phyloP scores from a whole-genome alignment of 2,797 vertebrate genomes.

The Petrocephalus schoutedeni region DNA sequence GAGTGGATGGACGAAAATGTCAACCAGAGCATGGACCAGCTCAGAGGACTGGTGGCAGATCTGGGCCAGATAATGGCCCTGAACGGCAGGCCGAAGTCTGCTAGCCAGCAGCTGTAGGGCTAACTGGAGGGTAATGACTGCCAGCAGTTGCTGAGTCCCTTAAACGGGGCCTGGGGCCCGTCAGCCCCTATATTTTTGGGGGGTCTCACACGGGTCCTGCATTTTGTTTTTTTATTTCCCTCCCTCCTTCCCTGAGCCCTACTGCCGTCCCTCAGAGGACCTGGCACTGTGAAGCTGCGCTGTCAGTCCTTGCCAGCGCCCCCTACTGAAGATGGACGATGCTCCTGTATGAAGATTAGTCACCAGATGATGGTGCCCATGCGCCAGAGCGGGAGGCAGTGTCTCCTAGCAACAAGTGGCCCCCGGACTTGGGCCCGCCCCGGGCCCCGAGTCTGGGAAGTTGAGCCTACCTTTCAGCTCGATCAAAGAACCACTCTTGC shows the following conservation, averaged over 20 bases:
- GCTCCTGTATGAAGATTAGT: background rate
- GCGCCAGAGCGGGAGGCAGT: background rate
- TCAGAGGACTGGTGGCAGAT: constrained; percentile 55
- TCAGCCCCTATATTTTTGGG: background rate
- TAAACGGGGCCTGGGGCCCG: background rate
- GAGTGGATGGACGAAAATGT: constrained; percentile 72
- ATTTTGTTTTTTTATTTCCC: background rate
- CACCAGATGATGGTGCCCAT: background rate
- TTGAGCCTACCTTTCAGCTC: background rate
- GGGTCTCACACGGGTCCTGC: background rate
- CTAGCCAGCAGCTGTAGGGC: background rate
- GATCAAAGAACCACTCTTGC: background rate
- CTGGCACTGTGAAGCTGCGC: background rate
- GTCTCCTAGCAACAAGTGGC: background rate
- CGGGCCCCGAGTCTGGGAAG: background rate
- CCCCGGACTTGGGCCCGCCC: background rate
- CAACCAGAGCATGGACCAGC: constrained; percentile 53
- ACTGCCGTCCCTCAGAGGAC: background rate
- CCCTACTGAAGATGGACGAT: background rate
- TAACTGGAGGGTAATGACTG: background rate
- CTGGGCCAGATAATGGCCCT: constrained; percentile 51
- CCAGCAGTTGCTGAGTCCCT: background rate
- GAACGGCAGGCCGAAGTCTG: constrained; percentile 50
- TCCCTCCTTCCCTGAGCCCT: background rate
- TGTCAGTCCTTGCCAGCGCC: background rate